Conservation (phyloP, 2,113 vertebrate species). For the Apodemus speciosus region DNA sequence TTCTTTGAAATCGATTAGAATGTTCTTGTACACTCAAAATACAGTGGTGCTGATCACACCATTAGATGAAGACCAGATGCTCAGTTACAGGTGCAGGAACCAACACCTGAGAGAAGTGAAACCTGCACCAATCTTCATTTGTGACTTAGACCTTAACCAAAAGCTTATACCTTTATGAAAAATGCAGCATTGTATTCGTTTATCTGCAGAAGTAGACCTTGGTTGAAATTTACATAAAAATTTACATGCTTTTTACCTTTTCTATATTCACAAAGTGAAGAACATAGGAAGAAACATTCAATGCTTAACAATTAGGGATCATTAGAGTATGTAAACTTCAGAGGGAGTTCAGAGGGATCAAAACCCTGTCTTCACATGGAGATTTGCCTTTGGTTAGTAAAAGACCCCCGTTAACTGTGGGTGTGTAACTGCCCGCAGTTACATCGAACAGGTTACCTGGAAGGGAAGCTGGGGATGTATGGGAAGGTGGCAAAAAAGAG, state of each 20-base stretch:
- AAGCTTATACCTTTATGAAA: background rate
- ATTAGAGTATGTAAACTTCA: background rate
- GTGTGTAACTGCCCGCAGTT: too few species aligned
- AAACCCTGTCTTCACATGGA: background rate
- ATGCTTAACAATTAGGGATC: background rate
- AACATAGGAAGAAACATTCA: background rate
- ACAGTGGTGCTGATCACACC: background rate
- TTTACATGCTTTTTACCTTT: background rate
- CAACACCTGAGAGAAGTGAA: background rate
- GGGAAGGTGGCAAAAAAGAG: too few species aligned
- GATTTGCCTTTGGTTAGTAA: background rate
- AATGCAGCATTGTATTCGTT: background rate
- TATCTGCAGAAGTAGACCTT: background rate
- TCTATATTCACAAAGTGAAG: background rate
- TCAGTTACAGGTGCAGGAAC: too few species aligned
- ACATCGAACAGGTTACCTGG: too few species aligned
- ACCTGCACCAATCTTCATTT: background rate
- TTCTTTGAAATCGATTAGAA: background rate
- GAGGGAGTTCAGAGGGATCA: background rate
- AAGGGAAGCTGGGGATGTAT: too few species aligned
- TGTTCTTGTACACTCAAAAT: background rate
- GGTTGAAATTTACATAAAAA: background rate
- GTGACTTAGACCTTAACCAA: background rate
- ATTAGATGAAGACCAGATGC: background rate
- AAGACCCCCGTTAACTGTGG: too few species aligned